Evolutionary conservation across 2,113 vertebrate genomes (phyloP).

Genomic region (Campylorhamphus procurvoides): DNA sequence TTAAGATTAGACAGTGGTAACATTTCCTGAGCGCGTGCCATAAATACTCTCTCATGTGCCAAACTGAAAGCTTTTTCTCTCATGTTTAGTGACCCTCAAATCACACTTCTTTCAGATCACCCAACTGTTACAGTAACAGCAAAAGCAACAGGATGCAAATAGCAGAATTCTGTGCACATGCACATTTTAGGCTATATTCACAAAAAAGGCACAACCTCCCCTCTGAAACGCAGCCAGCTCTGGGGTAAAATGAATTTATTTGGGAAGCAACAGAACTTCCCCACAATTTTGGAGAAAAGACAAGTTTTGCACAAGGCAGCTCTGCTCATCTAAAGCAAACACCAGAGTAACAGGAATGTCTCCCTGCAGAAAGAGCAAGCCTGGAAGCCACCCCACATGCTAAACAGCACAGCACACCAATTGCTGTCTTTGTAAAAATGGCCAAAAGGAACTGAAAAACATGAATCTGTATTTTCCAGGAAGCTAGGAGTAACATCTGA

Average conservation of each 20-base stretch:
- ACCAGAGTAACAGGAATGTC: background rate
- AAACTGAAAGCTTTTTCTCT: constrained; percentile 5
- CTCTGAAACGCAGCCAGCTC: background rate
- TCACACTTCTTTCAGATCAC: constrained; percentile 36
- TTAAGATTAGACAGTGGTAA: background rate
- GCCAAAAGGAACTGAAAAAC: background rate
- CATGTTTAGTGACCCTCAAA: constrained; percentile 28
- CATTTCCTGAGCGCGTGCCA: background rate
- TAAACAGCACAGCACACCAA: fast-evolving
- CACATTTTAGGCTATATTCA: background rate
- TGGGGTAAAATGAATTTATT: background rate
- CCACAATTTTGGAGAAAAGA: background rate
- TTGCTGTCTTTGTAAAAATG: background rate
- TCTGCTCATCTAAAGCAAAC: background rate
- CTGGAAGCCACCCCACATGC: background rate
- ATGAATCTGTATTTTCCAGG: background rate
- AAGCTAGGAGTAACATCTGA: background rate
- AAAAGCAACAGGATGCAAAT: constrained; percentile 20
- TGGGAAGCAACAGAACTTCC: background rate
- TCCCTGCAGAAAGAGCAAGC: background rate
- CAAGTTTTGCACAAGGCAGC: background rate
- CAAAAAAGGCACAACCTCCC: background rate
- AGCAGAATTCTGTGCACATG: background rate
- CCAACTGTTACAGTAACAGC: constrained; percentile 41
- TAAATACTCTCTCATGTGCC: background rate